Evolutionary conservation across 1,140 invertebrate genomes (phyloP).

Genomic region (Drosophila kepulauana): DNA sequence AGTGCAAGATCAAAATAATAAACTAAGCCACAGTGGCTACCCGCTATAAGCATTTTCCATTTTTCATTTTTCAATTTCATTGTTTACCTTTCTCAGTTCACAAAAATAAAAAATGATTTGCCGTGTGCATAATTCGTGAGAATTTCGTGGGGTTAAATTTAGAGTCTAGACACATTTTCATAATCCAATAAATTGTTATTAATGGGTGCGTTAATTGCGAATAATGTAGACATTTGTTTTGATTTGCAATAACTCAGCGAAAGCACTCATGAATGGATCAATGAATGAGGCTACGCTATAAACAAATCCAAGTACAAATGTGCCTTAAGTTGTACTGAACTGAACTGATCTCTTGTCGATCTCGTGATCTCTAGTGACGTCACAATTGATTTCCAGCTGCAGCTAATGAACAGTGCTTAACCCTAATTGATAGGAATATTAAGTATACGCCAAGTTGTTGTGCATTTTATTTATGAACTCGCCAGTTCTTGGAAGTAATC

Average conservation of each 20-base stretch:
- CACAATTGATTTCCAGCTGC: not conserved
- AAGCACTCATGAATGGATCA: constrained; percentile 42
- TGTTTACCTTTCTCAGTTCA: not conserved
- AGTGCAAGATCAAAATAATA: constrained; percentile 30
- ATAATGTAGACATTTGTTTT: constrained; percentile 69
- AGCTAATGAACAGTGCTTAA: not conserved
- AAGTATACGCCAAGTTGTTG: too few relatives aligned
- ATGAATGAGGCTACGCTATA: constrained; percentile 37
- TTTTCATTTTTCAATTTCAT: constrained; percentile 1
- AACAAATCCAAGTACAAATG: constrained; percentile 19
- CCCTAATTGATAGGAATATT: not conserved
- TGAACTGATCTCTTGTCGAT: not conserved
- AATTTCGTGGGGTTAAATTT: constrained; percentile 41
- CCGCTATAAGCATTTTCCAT: not conserved
- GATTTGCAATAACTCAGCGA: constrained; percentile 55
- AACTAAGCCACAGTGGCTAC: constrained; percentile 5
- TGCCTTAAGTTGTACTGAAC: not conserved
- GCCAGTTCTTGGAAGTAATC: constrained; percentile 33
- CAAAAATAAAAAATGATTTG: constrained; percentile 16
- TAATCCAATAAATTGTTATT: constrained; percentile 64
- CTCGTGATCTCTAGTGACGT: constrained; percentile 17
- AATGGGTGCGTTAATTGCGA: constrained; percentile 63
- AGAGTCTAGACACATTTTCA: constrained; percentile 46
- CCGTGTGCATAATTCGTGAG: constrained; percentile 44
- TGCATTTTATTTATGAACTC: constrained; percentile 5